These are phyloP conservation scores for Semotilus atromaculatus DNA, from an alignment of 2,797 vertebrate genomes.

Conservation along the genomic window DNA sequence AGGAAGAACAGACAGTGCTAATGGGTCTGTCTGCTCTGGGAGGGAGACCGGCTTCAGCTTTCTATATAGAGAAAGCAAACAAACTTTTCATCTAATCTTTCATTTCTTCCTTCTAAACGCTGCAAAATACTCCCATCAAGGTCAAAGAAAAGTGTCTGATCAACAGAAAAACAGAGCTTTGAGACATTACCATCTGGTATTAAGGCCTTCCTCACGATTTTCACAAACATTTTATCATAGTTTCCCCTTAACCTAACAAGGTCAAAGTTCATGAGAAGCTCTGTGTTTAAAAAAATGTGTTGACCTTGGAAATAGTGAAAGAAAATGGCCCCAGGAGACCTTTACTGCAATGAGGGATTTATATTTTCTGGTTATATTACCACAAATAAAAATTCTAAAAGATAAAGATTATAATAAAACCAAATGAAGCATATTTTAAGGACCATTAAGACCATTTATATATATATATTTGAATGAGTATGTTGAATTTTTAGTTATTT, in stretches of 20 bases:
- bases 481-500: too few species aligned
- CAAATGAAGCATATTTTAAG: background rate
- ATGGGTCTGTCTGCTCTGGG: background rate
- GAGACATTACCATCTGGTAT: conserved; percentile 10
- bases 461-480: too few species aligned
- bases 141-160: background rate
- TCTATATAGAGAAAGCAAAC: background rate
- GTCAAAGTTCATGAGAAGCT: conserved; percentile 53
- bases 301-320: conserved; percentile 33
- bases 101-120: background rate
- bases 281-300: conserved; percentile 26
- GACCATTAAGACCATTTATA: background rate
- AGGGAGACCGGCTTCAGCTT: background rate
- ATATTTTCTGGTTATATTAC: background rate
- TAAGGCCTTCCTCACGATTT: conserved; percentile 1
- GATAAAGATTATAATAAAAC: background rate
- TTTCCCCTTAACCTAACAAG: conserved; percentile 18
- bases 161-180: background rate
- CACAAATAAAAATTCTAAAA: background rate
- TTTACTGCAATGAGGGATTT: background rate
- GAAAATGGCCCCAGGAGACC: background rate
- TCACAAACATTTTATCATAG: background rate
- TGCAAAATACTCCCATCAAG: background rate
- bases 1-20: conserved; percentile 4
- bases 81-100: background rate